phyloP scores from a whole-genome alignment of 2,888 invertebrate species.

The Diplazon laetatorius region DNA sequence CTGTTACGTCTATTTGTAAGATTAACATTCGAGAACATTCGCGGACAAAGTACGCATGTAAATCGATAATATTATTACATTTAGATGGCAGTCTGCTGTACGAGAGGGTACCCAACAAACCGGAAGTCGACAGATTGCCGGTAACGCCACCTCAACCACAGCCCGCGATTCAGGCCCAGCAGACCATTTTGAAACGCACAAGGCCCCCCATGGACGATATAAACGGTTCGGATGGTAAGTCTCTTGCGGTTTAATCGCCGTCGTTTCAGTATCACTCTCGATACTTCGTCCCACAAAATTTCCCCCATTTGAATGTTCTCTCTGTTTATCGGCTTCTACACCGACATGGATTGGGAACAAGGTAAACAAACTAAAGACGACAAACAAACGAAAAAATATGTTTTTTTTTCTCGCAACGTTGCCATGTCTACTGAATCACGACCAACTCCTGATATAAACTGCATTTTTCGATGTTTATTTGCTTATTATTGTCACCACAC shows the following conservation, averaged over 20 bases:
- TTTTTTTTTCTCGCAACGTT: too few relatives aligned
- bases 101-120: slow-evolving; percentile 92
- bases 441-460: too few relatives aligned
- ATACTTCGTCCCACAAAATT: slow-evolving; percentile 37
- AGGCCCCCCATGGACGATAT: slow-evolving; percentile 94
- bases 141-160: slow-evolving; percentile 81
- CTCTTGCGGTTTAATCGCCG: slow-evolving; percentile 31
- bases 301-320: slow-evolving; percentile 78
- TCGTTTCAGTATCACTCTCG: neutral
- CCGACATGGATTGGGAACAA: slow-evolving; percentile 87
- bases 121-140: slow-evolving; percentile 88
- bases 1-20: too few relatives aligned
- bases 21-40: too few relatives aligned
- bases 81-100: slow-evolving; percentile 93
- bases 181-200: slow-evolving; percentile 87
- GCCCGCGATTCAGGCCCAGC: slow-evolving; percentile 78
- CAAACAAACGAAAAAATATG: neutral
- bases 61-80: neutral
- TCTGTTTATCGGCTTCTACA: slow-evolving; percentile 85
- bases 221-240: slow-evolving; percentile 94
- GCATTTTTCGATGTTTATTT: neutral
- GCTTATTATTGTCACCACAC: too few relatives aligned
- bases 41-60: too few relatives aligned
- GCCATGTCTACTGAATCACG: too few relatives aligned
- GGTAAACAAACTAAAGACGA: slow-evolving; percentile 82